These are phyloP conservation scores for Amblyopsis hoosieri DNA, from an alignment of 2,797 vertebrate species.

Conservation along the genomic window DNA sequence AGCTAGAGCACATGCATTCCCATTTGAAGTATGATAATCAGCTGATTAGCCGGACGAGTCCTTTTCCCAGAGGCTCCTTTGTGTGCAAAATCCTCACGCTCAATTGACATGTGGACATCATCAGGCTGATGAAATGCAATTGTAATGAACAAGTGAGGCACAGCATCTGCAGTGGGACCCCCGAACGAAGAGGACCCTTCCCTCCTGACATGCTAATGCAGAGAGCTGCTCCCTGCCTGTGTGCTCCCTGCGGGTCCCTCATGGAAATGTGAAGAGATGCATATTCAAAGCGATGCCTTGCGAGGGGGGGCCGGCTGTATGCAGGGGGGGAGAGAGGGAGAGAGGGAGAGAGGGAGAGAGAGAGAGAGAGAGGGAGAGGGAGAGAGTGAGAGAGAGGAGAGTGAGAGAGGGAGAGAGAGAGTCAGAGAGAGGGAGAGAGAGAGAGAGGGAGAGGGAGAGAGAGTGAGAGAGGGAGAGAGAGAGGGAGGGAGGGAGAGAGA, in stretches of 20 bases:
- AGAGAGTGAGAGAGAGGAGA: constrained; percentile 18
- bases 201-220: constrained; percentile 99
- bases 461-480: constrained; percentile 53
- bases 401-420: constrained; percentile 30
- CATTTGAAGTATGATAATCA: constrained; percentile 99
- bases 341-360: constrained; percentile 43
- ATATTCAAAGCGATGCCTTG: constrained; percentile 97
- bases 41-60: constrained; percentile 99
- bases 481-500: constrained; percentile 54
- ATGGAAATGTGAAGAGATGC: constrained; percentile 97
- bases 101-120: constrained; percentile 99
- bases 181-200: constrained; percentile 92
- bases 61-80: constrained; percentile 99
- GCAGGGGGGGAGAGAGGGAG: constrained; percentile 16
- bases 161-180: constrained; percentile 95
- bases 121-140: constrained; percentile 99
- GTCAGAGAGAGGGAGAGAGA: constrained; percentile 1
- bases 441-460: constrained; percentile 53
- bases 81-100: constrained; percentile 99
- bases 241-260: constrained; percentile 93
- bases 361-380: constrained; percentile 37
- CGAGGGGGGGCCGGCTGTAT: constrained; percentile 79
- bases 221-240: constrained; percentile 98
- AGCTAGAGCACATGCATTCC: constrained; percentile 80
- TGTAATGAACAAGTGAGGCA: constrained; percentile 99